phyloP scores from a whole-genome alignment of 92 coral and sea anemone species.

The Pocillopora grandis region DNA sequence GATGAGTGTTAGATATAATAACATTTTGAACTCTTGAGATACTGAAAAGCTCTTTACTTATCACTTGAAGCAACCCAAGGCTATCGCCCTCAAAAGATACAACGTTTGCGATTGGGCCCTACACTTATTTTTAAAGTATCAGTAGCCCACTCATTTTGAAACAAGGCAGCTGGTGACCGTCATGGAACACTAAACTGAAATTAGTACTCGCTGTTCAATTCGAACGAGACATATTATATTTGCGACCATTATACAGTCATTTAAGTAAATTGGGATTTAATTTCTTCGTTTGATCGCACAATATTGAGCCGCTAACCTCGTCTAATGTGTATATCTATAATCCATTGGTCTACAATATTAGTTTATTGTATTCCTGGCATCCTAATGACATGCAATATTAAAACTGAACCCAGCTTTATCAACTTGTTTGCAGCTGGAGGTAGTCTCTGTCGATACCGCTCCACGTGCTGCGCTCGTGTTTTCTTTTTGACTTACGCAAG shows the following conservation, averaged over 20 bases:
- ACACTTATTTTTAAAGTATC: background rate
- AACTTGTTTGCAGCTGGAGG: background rate
- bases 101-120: background rate
- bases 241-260: background rate
- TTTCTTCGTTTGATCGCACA: background rate
- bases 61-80: too few species aligned
- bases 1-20: too few species aligned
- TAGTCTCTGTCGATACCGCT: background rate
- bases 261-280: background rate
- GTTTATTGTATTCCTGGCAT: too few species aligned
- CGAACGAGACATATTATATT: background rate
- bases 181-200: background rate
- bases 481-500: slow-evolving; percentile 19
- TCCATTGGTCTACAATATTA: background rate
- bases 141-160: background rate
- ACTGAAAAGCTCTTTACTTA: too few species aligned
- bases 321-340: too few species aligned
- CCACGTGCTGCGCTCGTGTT: slow-evolving; percentile 38
- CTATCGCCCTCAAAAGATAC: too few species aligned
- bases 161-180: slow-evolving; percentile 5
- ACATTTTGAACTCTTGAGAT: too few species aligned
- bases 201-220: background rate
- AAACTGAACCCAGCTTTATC: background rate
- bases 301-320: background rate
- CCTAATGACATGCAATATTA: background rate